Evolutionary conservation across 2,888 invertebrate genomes (phyloP).

Genomic region (Drosophila sordidula): DNA sequence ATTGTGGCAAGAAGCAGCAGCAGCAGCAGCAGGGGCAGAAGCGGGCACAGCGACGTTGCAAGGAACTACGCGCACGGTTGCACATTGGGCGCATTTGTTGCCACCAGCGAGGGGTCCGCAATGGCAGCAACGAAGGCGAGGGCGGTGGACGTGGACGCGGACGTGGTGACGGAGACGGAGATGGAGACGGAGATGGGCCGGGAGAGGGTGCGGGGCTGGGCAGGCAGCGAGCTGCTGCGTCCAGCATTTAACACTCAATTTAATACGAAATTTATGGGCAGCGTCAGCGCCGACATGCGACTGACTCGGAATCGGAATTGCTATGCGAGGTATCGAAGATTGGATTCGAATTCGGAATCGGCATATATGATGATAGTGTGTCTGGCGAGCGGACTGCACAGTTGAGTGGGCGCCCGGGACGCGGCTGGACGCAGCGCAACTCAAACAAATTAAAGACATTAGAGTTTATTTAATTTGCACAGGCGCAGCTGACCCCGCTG

Average conservation of each 20-base stretch:
- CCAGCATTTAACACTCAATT: slow-evolving; percentile 80
- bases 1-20: slow-evolving; percentile 45
- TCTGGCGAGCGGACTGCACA: slow-evolving; percentile 10
- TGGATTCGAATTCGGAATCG: slow-evolving; percentile 26
- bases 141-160: no score
- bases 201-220: slow-evolving; percentile 6
- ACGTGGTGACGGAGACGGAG: slow-evolving; percentile 2
- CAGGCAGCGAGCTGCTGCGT: slow-evolving; percentile 42
- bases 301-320: slow-evolving; percentile 32
- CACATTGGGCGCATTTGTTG: slow-evolving; percentile 63
- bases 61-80: slow-evolving; percentile 67
- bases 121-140: not conserved
- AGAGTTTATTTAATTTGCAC: slow-evolving; percentile 79
- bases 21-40: not conserved
- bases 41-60: slow-evolving; percentile 22
- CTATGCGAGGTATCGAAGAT: slow-evolving; percentile 22
- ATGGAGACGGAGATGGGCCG: slow-evolving; percentile 1
- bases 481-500: slow-evolving; percentile 64
- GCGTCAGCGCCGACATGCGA: slow-evolving; percentile 72
- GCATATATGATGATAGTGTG: slow-evolving; percentile 15
- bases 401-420: no score
- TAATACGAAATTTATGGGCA: slow-evolving; percentile 78
- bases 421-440: slow-evolving; percentile 45
- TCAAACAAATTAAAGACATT: slow-evolving; percentile 80
- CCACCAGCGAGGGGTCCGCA: slow-evolving; percentile 14